A percentile compares a stretch with the other conserved stretches of the same genome.
phyloP scores from a whole-genome alignment of 2,797 vertebrate genomes.

The Vireo griseus region DNA sequence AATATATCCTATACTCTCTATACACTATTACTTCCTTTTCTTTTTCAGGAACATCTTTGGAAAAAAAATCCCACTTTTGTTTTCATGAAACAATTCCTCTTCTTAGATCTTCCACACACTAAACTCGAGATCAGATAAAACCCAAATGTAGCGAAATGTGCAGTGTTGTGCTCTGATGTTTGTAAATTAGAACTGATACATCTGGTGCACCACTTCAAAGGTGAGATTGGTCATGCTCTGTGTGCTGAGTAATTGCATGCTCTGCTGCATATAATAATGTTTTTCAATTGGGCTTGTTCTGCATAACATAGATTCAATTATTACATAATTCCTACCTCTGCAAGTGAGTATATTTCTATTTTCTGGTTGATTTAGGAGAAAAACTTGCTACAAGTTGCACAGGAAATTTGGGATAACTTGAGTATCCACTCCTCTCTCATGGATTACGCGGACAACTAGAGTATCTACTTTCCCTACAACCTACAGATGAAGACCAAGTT shows the following conservation, averaged over 20 bases:
- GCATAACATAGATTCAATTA: background rate
- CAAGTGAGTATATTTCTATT: background rate
- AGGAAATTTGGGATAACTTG: background rate
- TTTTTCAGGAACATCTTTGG: background rate
- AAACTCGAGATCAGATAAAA: background rate
- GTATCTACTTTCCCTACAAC: background rate
- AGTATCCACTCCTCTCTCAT: background rate
- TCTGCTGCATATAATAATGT: background rate
- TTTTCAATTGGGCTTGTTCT: conserved; percentile 7
- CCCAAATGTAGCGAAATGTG: background rate
- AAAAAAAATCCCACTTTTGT: background rate
- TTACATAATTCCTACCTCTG: background rate
- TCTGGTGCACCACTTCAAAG: conserved; percentile 13
- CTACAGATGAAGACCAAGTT: background rate
- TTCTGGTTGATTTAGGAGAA: background rate
- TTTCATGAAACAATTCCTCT: background rate
- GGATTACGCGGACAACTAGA: background rate
- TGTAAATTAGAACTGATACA: background rate
- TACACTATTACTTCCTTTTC: background rate
- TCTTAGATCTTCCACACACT: background rate
- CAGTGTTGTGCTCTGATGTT: background rate
- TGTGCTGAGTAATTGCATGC: background rate
- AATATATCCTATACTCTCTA: background rate
- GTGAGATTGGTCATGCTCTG: background rate
- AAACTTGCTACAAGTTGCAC: background rate